Evolutionary conservation across 2,113 vertebrate species (phyloP).

Genomic region (Himantopus leucocephalus): DNA sequence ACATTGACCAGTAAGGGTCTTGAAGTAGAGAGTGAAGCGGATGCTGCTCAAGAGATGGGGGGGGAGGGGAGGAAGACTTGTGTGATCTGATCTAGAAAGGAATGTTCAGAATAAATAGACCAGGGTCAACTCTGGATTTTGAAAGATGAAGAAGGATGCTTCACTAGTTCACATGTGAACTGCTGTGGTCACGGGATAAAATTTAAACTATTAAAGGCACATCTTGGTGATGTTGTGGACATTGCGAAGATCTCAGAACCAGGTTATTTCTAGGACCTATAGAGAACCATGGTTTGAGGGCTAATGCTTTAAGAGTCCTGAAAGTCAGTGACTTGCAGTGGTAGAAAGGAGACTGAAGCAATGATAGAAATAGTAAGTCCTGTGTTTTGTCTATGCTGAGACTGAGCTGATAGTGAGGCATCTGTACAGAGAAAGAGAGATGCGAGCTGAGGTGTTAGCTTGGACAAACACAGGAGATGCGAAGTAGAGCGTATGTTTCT

Average conservation of each 20-base stretch:
- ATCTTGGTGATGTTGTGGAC: background rate
- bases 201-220: background rate
- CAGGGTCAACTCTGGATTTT: background rate
- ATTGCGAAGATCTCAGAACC: background rate
- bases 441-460: background rate
- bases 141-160: background rate
- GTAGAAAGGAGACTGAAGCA: background rate
- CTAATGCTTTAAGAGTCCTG: background rate
- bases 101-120: background rate
- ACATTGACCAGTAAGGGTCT: background rate
- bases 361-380: background rate
- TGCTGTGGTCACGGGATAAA: background rate
- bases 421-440: rapidly evolving
- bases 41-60: background rate
- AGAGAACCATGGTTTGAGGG: background rate
- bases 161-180: background rate
- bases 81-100: background rate
- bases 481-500: background rate
- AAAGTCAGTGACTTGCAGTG: background rate
- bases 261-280: background rate
- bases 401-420: background rate
- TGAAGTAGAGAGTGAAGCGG: background rate
- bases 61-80: background rate
- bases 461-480: background rate
- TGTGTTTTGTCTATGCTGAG: background rate